Percentiles rank a stretch among this genome's conserved stretches.
Evolutionary conservation across 2,797 vertebrate species (phyloP).

Genomic region (Clarias fuscus): DNA sequence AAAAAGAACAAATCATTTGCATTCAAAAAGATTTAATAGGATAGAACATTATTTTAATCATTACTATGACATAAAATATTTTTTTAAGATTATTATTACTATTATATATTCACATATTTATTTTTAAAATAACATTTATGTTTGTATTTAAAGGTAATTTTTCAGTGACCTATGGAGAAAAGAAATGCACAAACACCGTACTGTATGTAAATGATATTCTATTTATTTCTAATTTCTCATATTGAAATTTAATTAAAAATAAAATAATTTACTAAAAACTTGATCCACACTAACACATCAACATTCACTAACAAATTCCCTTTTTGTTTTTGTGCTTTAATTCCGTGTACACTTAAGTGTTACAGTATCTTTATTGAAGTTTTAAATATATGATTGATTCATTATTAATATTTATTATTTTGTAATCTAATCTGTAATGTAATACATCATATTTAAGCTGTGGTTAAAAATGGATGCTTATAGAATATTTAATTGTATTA

Average conservation of each 20-base stretch:
- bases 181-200: not conserved
- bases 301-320: not conserved
- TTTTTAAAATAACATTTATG: not conserved
- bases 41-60: not conserved
- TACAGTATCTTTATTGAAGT: not conserved
- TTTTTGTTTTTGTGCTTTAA: not conserved
- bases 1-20: too few species aligned
- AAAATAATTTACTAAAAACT: too few species aligned
- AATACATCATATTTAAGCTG: not conserved
- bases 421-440: not conserved
- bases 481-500: not conserved
- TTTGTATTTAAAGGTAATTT: not conserved
- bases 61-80: not conserved
- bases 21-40: too few species aligned
- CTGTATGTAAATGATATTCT: not conserved
- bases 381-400: not conserved
- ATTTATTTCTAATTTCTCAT: too few species aligned
- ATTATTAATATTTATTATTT: not conserved
- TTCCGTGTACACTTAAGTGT: not conserved
- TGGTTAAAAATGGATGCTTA: not conserved
- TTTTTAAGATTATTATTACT: not conserved
- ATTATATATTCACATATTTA: not conserved
- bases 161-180: not conserved
- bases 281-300: too few species aligned
- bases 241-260: too few species aligned